A percentile compares a stretch with the other conserved stretches of the same genome.
Evolutionary conservation across 2,888 invertebrate genomes (phyloP).

Genomic region (Chrysolina oricalcia): DNA sequence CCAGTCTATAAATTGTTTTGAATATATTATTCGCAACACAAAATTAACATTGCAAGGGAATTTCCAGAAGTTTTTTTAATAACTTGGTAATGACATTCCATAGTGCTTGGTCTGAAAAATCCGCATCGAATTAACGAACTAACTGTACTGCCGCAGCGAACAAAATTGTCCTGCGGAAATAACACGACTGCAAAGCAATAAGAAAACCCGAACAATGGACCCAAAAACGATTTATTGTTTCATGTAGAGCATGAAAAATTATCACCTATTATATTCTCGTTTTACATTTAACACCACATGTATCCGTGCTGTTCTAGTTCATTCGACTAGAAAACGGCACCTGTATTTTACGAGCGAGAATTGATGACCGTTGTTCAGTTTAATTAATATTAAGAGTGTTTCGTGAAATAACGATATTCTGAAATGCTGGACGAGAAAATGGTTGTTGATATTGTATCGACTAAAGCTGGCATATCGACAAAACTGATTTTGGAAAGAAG

Average conservation of each 20-base stretch:
- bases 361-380: slow-evolving; percentile 1
- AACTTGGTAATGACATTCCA: too few relatives aligned
- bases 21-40: too few relatives aligned
- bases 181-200: neutral
- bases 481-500: neutral
- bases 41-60: too few relatives aligned
- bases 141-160: neutral
- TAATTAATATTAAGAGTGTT: neutral
- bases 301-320: slow-evolving; percentile 16
- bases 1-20: too few relatives aligned
- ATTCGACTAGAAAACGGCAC: slow-evolving; percentile 12
- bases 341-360: slow-evolving; percentile 20
- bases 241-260: slow-evolving; percentile 29
- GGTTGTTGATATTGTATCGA: neutral
- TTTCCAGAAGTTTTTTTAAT: too few relatives aligned
- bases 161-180: neutral
- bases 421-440: neutral
- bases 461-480: neutral
- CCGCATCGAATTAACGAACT: neutral
- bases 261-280: slow-evolving; percentile 25
- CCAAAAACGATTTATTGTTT: slow-evolving; percentile 17
- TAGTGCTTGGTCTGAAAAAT: too few relatives aligned
- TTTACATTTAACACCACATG: slow-evolving; percentile 17
- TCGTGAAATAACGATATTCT: neutral
- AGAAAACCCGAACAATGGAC: slow-evolving; percentile 19